phyloP scores from a whole-genome alignment of 2,797 vertebrate species.

The Paratrypauchen microcephalus region DNA sequence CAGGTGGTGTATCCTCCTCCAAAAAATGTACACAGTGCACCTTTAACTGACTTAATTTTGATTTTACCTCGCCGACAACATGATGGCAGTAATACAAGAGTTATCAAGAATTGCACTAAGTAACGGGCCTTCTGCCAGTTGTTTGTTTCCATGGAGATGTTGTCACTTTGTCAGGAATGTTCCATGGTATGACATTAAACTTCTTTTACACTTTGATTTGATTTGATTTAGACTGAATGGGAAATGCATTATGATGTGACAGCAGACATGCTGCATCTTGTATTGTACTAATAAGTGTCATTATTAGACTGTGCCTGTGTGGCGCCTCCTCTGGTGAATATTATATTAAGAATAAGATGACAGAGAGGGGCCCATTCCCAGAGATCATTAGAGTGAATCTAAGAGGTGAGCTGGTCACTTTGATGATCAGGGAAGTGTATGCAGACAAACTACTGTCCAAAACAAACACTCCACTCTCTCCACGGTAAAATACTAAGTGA shows the following conservation, averaged over 20 bases:
- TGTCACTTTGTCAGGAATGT: no score
- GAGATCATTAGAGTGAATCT: constrained; percentile 18
- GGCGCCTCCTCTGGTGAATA: constrained; percentile 1
- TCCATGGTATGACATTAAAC: background rate
- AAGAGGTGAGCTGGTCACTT: constrained; percentile 26
- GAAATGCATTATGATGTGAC: background rate
- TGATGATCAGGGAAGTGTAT: constrained; percentile 36
- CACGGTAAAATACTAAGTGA: background rate
- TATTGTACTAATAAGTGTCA: background rate
- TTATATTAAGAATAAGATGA: constrained; percentile 37
- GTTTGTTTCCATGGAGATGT: no score
- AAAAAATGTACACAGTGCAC: no score
- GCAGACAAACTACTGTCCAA: constrained; percentile 10
- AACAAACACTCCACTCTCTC: constrained; percentile 11
- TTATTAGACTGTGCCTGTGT: constrained; percentile 8
- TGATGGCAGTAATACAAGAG: background rate
- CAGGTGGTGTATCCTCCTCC: no score
- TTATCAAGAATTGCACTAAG: background rate
- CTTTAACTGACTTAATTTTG: no score
- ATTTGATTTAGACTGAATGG: background rate
- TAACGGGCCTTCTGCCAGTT: no score
- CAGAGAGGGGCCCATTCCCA: constrained; percentile 11
- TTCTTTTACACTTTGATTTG: background rate
- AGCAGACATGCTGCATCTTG: background rate
- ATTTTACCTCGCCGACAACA: background rate